A percentile compares a stretch with the other conserved stretches of the same genome.
Conservation (phyloP, 2,113 vertebrate genomes). For the Brienomyrus brachyistius region DNA sequence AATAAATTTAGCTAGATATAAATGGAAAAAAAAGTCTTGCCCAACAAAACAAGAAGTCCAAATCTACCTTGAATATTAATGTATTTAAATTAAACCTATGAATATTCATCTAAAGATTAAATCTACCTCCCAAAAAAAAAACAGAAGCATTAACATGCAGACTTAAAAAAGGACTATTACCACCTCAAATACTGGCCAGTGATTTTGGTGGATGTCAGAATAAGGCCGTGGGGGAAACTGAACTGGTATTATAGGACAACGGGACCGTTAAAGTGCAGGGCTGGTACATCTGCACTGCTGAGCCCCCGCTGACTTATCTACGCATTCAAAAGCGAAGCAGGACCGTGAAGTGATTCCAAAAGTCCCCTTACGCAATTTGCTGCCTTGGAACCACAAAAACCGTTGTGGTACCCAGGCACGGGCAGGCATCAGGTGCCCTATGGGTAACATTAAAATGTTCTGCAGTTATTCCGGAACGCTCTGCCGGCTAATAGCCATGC, state of each 20-base stretch:
- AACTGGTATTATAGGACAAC: neutral
- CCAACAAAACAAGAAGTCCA: neutral
- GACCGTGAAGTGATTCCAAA: neutral
- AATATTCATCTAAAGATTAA: neutral
- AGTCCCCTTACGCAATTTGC: neutral
- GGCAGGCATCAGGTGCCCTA: neutral
- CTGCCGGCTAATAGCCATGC: neutral
- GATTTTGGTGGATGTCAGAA: neutral
- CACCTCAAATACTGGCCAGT: neutral
- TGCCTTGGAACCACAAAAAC: neutral
- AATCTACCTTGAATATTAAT: neutral
- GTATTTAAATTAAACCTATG: neutral
- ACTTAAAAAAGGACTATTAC: neutral
- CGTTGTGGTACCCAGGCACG: neutral
- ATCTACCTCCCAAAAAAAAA: neutral
- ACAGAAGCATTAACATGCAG: neutral
- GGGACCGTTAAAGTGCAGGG: neutral
- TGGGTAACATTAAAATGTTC: neutral
- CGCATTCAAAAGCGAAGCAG: neutral
- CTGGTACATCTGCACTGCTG: neutral
- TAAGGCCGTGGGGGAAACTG: neutral
- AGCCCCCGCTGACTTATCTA: neutral
- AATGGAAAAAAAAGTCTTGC: neutral
- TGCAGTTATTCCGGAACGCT: neutral
- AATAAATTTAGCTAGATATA: neutral